These are phyloP conservation scores for Drosophila kanekoi DNA, from an alignment of 2,888 invertebrate species.

Conservation along the genomic window DNA sequence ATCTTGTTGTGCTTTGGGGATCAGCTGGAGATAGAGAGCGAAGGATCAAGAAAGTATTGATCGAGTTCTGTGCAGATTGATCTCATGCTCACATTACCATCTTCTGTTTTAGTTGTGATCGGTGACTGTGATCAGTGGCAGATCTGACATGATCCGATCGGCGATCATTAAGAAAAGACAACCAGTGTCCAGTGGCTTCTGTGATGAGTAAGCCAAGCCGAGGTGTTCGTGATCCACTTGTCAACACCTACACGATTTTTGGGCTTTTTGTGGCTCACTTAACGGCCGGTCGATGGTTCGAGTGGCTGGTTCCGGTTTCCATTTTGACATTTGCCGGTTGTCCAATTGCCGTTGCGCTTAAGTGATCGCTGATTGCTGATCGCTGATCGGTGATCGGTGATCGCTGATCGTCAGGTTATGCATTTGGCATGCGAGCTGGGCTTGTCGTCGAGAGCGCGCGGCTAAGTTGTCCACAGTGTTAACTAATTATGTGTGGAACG, in stretches of 20 bases:
- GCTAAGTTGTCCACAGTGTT: constrained; percentile 48
- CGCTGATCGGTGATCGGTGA: constrained; percentile 6
- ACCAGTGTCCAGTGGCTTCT: constrained; percentile 10
- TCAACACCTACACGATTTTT: constrained; percentile 75
- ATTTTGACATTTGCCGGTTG: constrained; percentile 49
- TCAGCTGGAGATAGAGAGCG: neutral
- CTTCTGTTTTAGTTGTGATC: neutral
- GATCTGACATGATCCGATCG: neutral
- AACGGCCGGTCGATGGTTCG: constrained; percentile 23
- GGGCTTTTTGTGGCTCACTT: constrained; percentile 26
- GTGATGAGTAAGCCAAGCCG: constrained; percentile 15
- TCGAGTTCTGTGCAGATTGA: neutral
- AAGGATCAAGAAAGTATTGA: neutral
- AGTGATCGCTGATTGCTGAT: constrained; percentile 50
- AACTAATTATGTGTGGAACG: constrained; percentile 67
- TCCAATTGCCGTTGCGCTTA: constrained; percentile 39
- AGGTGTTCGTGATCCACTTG: constrained; percentile 75
- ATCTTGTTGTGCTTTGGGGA: too few relatives aligned
- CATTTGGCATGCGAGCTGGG: constrained; percentile 66
- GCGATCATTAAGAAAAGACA: constrained; percentile 2
- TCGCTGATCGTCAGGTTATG: constrained; percentile 47
- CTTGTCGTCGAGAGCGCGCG: constrained; percentile 10
- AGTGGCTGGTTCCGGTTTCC: constrained; percentile 65
- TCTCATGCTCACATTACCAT: neutral
- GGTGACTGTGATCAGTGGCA: neutral